Percentiles rank a stretch among this genome's conserved stretches.
Conservation (phyloP, 1,140 invertebrate genomes). For the Drosophila sucinea region DNA sequence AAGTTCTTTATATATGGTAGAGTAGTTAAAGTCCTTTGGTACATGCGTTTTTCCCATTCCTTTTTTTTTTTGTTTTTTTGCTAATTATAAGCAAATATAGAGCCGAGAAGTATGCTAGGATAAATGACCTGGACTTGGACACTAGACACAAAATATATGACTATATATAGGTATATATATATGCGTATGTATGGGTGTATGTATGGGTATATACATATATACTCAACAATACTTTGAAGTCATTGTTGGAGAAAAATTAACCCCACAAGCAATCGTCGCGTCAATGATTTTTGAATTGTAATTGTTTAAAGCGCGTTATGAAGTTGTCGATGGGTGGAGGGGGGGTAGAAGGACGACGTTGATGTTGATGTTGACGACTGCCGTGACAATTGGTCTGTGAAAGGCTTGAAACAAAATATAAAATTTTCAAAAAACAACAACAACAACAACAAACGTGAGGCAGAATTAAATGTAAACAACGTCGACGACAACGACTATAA, state of each 20-base stretch:
- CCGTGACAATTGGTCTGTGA: slow-evolving; percentile 79
- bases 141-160: neutral
- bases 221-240: slow-evolving; percentile 73
- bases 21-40: neutral
- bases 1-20: no score
- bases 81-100: slow-evolving; percentile 66
- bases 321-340: slow-evolving; percentile 7
- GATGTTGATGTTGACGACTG: slow-evolving; percentile 53
- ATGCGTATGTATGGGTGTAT: slow-evolving; percentile 8
- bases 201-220: neutral
- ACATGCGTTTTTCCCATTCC: neutral
- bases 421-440: slow-evolving; percentile 33
- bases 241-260: slow-evolving; percentile 59
- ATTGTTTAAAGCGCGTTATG: slow-evolving; percentile 73
- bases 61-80: neutral
- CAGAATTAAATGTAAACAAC: slow-evolving; percentile 58
- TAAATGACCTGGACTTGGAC: slow-evolving; percentile 14
- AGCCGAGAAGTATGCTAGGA: slow-evolving; percentile 39
- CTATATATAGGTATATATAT: slow-evolving; percentile 4
- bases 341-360: neutral
- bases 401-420: slow-evolving; percentile 77
- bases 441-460: slow-evolving; percentile 45
- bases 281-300: slow-evolving; percentile 82
- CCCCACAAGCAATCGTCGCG: slow-evolving; percentile 54
- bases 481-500: slow-evolving; percentile 37